Evolutionary conservation across 2,113 vertebrate genomes (phyloP).

Genomic region (Mormoops blainvillei): DNA sequence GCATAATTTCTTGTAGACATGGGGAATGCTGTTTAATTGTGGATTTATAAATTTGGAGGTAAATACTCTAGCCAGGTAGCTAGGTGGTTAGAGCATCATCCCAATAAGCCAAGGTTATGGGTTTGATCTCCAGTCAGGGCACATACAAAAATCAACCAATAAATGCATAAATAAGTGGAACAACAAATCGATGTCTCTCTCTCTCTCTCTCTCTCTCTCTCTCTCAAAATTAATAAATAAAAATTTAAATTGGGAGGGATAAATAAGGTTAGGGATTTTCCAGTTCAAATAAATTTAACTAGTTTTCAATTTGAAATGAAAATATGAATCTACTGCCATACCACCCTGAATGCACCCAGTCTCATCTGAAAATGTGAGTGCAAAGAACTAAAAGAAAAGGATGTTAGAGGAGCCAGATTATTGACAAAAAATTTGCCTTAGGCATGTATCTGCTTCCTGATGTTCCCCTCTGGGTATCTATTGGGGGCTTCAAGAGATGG

Average conservation of each 20-base stretch:
- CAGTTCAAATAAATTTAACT: not conserved
- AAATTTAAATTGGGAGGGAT: not conserved
- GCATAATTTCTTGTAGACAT: not conserved
- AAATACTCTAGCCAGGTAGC: not conserved
- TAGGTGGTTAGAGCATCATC: too few species aligned
- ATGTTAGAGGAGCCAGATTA: not conserved
- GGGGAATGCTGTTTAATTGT: not conserved
- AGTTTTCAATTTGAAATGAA: constrained; percentile 14
- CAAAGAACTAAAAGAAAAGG: not conserved
- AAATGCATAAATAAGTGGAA: too few species aligned
- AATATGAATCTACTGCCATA: too few species aligned
- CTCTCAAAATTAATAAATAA: too few species aligned
- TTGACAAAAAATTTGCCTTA: not conserved
- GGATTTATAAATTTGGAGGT: not conserved
- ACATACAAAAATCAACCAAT: too few species aligned
- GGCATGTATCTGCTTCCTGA: not conserved
- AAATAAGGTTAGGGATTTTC: not conserved
- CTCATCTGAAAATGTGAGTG: too few species aligned
- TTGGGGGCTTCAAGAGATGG: not conserved
- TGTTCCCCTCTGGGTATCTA: not conserved
- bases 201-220: too few species aligned
- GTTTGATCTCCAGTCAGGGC: too few species aligned
- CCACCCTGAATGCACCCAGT: too few species aligned
- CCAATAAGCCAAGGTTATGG: too few species aligned
- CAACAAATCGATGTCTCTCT: too few species aligned